Percentiles rank a stretch among this genome's conserved stretches.
Conservation (phyloP, 1,140 invertebrate genomes). For the Papilio aristodemus region DNA sequence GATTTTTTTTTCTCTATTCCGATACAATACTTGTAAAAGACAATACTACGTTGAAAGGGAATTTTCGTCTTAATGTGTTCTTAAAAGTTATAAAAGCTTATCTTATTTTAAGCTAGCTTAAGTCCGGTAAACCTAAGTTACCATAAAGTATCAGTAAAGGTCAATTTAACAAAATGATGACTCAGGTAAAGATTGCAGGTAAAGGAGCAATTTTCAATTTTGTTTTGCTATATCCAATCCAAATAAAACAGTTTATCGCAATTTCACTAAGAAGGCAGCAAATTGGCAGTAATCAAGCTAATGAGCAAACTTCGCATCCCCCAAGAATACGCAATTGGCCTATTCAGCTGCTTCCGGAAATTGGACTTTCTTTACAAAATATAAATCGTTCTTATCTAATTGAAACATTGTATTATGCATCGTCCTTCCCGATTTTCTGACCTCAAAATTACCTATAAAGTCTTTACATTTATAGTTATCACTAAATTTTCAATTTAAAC, state of each 20-base stretch:
- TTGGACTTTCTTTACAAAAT: slow-evolving; percentile 18
- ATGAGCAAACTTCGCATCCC: slow-evolving; percentile 33
- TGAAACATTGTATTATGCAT: neutral
- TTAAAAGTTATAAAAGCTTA: too few species aligned
- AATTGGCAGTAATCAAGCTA: slow-evolving; percentile 34
- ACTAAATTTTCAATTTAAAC: too few species aligned
- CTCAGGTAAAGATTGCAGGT: neutral
- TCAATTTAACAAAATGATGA: neutral
- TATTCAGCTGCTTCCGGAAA: slow-evolving; percentile 25
- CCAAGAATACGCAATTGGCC: slow-evolving; percentile 33
- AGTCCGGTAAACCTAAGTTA: too few species aligned
- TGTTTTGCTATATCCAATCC: slow-evolving; percentile 24
- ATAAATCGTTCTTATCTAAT: slow-evolving; percentile 22
- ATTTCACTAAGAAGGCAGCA: slow-evolving; percentile 32
- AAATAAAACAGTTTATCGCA: slow-evolving; percentile 31
- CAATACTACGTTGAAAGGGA: too few species aligned
- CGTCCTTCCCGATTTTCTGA: neutral
- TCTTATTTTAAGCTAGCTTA: too few species aligned
- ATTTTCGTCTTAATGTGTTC: too few species aligned
- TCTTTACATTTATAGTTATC: too few species aligned
- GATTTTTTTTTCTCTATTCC: too few species aligned
- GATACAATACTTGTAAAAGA: too few species aligned
- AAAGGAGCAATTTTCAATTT: slow-evolving; percentile 17
- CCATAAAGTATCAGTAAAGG: too few species aligned
- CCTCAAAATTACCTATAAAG: neutral